Conservation (phyloP, 1,140 invertebrate genomes). For the Probaryconus sp. region DNA sequence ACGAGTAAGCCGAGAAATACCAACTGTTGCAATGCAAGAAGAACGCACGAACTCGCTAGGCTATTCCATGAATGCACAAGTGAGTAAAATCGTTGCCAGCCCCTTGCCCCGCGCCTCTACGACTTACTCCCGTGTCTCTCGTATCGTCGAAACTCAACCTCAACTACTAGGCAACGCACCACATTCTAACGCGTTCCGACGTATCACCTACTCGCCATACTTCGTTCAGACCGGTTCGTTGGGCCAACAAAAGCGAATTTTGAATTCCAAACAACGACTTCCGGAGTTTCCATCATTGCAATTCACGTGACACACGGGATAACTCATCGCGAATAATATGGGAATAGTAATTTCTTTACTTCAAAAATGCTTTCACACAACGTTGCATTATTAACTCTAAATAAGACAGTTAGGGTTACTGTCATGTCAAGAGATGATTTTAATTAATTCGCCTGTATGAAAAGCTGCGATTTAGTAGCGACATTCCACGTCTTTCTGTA, state of each 20-base stretch:
- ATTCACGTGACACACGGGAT: constrained; percentile 18
- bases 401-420: no score
- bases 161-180: constrained; percentile 43
- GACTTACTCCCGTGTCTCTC: constrained; percentile 17
- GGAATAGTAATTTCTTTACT: constrained; percentile 24
- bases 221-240: constrained; percentile 27
- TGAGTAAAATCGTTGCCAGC: constrained; percentile 35
- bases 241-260: constrained; percentile 46
- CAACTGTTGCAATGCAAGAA: constrained; percentile 51
- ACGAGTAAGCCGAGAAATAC: constrained; percentile 32
- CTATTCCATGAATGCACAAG: constrained; percentile 50
- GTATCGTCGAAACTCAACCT: constrained; percentile 53
- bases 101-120: constrained; percentile 1
- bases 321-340: constrained; percentile 27
- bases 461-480: no score
- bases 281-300: constrained; percentile 8
- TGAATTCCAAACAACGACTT: constrained; percentile 46
- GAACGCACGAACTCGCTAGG: constrained; percentile 46
- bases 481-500: no score
- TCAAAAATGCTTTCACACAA: no score
- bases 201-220: constrained; percentile 55
- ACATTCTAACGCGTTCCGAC: constrained; percentile 62
- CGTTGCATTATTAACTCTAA: no score
- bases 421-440: no score
- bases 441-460: no score